Evolutionary conservation across 2,113 vertebrate genomes (phyloP).

Genomic region (Antechinus flavipes): DNA sequence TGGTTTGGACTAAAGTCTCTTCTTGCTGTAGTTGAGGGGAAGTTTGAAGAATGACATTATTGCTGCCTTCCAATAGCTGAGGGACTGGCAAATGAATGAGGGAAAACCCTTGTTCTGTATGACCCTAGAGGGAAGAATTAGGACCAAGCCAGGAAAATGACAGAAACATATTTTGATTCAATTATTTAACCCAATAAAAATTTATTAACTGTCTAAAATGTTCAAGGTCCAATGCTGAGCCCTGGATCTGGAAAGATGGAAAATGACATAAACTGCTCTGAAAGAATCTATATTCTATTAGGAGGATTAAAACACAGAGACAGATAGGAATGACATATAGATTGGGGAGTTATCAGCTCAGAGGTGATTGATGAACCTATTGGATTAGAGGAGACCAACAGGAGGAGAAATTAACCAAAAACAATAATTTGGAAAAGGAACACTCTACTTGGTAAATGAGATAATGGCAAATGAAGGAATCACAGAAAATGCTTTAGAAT

Average conservation of each 20-base stretch:
- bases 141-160: background rate
- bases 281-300: background rate
- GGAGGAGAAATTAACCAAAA: too few species aligned
- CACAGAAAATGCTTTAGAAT: background rate
- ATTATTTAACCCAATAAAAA: background rate
- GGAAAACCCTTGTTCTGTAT: background rate
- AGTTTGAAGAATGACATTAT: background rate
- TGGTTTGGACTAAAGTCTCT: background rate
- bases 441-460: background rate
- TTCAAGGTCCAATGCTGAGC: background rate
- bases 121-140: background rate
- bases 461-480: background rate
- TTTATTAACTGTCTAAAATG: background rate
- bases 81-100: background rate
- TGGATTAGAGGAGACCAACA: too few species aligned
- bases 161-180: background rate
- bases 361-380: too few species aligned
- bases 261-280: background rate
- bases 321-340: background rate
- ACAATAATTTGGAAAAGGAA: too few species aligned
- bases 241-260: background rate
- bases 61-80: background rate
- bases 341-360: too few species aligned
- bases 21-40: background rate
- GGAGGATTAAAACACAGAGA: background rate